phyloP scores from a whole-genome alignment of 1,140 invertebrate species.

The Drosophila athabasca region DNA sequence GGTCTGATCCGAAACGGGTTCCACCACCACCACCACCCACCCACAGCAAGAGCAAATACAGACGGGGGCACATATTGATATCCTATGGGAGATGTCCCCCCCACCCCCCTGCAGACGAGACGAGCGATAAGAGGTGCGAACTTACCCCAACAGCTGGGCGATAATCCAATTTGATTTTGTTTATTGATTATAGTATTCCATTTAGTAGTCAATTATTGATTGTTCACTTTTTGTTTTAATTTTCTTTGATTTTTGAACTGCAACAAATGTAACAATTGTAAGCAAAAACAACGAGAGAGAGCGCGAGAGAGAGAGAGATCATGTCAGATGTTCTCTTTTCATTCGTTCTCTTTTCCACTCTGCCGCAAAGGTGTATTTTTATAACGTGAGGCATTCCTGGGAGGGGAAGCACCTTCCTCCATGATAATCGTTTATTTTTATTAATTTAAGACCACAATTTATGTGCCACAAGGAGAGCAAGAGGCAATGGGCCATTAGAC shows the following conservation, averaged over 20 bases:
- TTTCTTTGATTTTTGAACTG: conserved; percentile 36
- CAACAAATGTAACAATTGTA: conserved; percentile 27
- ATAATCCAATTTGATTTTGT: conserved; percentile 59
- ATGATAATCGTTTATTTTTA: too few species aligned
- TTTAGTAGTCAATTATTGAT: conserved; percentile 14
- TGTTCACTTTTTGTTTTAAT: too few species aligned
- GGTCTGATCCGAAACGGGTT: conserved; percentile 51
- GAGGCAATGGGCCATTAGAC: too few species aligned
- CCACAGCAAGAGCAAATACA: not conserved
- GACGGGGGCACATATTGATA: conserved; percentile 1
- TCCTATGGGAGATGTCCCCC: not conserved
- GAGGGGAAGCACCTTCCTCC: too few species aligned
- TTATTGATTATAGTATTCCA: conserved; percentile 25
- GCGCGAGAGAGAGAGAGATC: not conserved
- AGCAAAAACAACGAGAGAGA: conserved; percentile 1
- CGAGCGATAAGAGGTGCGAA: conserved; percentile 14
- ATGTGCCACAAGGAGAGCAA: not conserved
- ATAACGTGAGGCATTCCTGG: too few species aligned
- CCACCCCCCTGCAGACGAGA: not conserved
- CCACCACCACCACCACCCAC: conserved; percentile 29
- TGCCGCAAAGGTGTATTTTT: too few species aligned
- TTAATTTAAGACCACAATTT: too few species aligned
- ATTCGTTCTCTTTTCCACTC: not conserved
- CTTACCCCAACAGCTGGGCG: conserved; percentile 31
- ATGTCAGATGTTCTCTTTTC: not conserved